Conservation (phyloP, 2,888 invertebrate species). For the Byasa hedistus region DNA sequence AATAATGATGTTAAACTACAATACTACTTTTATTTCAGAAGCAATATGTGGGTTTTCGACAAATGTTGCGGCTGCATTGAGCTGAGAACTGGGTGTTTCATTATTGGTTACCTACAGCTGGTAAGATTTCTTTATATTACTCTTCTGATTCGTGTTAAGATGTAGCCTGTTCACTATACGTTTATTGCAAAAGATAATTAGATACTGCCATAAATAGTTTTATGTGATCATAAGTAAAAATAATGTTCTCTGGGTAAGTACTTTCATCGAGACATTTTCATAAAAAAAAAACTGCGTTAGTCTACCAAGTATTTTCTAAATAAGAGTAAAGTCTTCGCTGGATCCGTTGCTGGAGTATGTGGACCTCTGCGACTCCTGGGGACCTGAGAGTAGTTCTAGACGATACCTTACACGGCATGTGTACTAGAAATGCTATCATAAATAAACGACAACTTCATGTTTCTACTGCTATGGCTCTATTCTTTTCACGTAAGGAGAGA, state of each 20-base stretch:
- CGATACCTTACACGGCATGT: too few species aligned
- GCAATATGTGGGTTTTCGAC: constrained; percentile 29
- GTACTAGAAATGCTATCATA: too few species aligned
- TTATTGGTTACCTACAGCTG: constrained; percentile 50
- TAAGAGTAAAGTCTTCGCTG: too few species aligned
- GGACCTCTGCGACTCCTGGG: too few species aligned
- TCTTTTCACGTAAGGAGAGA: too few species aligned
- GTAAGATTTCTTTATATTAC: constrained; percentile 37
- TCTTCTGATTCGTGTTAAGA: background rate
- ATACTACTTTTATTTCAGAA: constrained; percentile 29
- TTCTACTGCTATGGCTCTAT: too few species aligned
- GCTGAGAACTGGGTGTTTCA: constrained; percentile 49
- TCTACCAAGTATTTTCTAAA: background rate
- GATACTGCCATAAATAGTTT: background rate
- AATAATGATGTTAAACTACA: too few species aligned
- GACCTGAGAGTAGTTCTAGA: too few species aligned
- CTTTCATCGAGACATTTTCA: background rate
- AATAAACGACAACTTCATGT: too few species aligned
- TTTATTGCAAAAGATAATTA: background rate
- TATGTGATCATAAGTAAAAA: background rate
- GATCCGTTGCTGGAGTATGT: too few species aligned
- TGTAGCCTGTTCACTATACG: background rate
- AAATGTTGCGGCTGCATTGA: constrained; percentile 53
- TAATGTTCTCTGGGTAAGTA: background rate
- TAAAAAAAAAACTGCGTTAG: background rate